These are phyloP conservation scores for Bombus balteatus DNA, from an alignment of 1,140 invertebrate genomes.

Conservation along the genomic window DNA sequence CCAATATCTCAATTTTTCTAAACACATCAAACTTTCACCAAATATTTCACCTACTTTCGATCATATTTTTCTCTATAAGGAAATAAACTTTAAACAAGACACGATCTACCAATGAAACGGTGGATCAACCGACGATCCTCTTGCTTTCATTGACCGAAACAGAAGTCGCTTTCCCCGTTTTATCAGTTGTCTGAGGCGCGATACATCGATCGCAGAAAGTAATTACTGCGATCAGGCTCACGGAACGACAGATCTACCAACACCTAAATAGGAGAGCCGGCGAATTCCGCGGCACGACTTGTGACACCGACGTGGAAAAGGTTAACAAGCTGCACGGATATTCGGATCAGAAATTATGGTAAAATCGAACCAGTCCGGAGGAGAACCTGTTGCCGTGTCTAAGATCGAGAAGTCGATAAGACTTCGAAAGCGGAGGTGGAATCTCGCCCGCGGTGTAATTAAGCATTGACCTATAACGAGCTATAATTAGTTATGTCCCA, in stretches of 20 bases:
- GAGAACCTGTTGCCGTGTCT: constrained; percentile 67
- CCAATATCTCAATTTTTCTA: too few species aligned
- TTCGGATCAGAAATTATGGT: constrained; percentile 62
- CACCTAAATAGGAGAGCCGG: constrained; percentile 41
- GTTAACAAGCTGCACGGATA: constrained; percentile 59
- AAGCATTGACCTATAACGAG: constrained; percentile 80
- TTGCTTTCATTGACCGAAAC: neutral
- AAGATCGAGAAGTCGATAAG: constrained; percentile 73
- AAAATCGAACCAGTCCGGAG: constrained; percentile 60
- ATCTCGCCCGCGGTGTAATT: constrained; percentile 77
- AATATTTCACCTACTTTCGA: too few species aligned
- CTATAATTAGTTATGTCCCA: constrained; percentile 80
- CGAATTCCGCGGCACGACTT: constrained; percentile 47
- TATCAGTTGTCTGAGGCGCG: neutral
- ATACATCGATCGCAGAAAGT: constrained; percentile 34
- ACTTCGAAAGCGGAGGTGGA: constrained; percentile 70
- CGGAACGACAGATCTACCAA: constrained; percentile 12
- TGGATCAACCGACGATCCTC: constrained; percentile 22
- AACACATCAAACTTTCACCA: too few species aligned
- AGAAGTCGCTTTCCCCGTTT: neutral
- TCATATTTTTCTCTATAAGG: too few species aligned
- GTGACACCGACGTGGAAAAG: constrained; percentile 53
- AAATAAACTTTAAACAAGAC: too few species aligned
- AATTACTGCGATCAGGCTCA: constrained; percentile 15
- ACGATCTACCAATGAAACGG: neutral